Evolutionary conservation across 2,888 invertebrate species (phyloP), one percentile per base, ranked within the genome.

Genomic region (Chalcosyrphus nemorum): DNA sequence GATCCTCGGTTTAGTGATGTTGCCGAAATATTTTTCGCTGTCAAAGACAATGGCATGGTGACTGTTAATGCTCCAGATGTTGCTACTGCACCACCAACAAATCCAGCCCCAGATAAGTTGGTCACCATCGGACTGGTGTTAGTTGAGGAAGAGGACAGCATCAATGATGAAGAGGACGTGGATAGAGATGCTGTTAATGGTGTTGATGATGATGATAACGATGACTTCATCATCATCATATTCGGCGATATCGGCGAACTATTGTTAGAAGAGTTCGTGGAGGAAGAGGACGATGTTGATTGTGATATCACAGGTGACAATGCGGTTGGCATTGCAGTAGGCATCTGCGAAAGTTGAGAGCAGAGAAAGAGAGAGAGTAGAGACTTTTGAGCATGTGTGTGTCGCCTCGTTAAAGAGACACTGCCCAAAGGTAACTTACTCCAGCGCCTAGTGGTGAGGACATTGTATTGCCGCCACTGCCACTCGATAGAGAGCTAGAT

Each of bases 401-500:
- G 76, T 80, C 81, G 72, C 71, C 68, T 81, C 59, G 80, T 74
- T 74, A 74, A 85, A 66, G 86, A 71, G 80, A 76, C 80, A 84
- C 80, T 80, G 84, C 84, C 80, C 84, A 84, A 84, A 84, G 84
- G 80, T 84, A 86, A 89, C 90, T 90, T 88, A 91, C 91, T 87
- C 88, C 89, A 87, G 89, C 88, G 86, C 89, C 89, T 81, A 90
- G 88, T 87, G 93, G 92, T 82, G 93, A 92, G 86, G 92, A 92
- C 76, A 92, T 91, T 81, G 92, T 92, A 63, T 92, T 91, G 47
- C 85, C 88, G 81, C 90, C 91, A 88, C 88, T 88, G 68, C 91
- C 92, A 87, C 92, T 92, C 80, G 92, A 92, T 77, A 92, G 88
- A 82, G 92, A 92, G 87, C 92, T 92, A 50, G 92, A 92, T 86